phyloP scores from a whole-genome alignment of 2,113 vertebrate genomes.

The Trochalopteron elliotii region DNA sequence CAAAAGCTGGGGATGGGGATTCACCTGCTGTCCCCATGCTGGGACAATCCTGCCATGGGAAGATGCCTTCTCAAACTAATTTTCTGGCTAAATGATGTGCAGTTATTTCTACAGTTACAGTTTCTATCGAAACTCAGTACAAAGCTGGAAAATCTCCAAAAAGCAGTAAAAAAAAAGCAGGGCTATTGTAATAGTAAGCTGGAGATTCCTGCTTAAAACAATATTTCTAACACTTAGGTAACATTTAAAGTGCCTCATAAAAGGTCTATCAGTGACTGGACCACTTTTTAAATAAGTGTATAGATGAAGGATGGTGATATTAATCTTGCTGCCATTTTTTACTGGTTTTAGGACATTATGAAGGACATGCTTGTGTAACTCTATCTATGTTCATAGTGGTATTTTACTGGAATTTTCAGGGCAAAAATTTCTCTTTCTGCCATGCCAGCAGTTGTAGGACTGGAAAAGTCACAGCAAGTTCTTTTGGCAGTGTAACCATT shows the following conservation, averaged over 20 bases:
- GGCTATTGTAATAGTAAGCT: background rate
- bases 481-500: background rate
- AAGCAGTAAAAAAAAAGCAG: background rate
- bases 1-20: background rate
- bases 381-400: background rate
- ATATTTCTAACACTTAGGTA: background rate
- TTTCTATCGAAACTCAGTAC: background rate
- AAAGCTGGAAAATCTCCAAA: background rate
- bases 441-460: background rate
- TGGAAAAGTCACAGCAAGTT: background rate
- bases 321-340: constrained; percentile 3
- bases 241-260: background rate
- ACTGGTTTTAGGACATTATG: background rate
- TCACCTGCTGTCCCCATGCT: background rate
- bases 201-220: background rate
- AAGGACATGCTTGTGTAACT: background rate
- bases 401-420: background rate
- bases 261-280: background rate
- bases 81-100: background rate
- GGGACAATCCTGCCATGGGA: background rate
- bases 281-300: background rate
- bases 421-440: background rate
- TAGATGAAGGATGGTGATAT: background rate
- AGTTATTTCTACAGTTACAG: background rate
- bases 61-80: background rate